Base-by-base conservation (phyloP, 2,888 invertebrate species). In the Bombyx huttoni region DNA sequence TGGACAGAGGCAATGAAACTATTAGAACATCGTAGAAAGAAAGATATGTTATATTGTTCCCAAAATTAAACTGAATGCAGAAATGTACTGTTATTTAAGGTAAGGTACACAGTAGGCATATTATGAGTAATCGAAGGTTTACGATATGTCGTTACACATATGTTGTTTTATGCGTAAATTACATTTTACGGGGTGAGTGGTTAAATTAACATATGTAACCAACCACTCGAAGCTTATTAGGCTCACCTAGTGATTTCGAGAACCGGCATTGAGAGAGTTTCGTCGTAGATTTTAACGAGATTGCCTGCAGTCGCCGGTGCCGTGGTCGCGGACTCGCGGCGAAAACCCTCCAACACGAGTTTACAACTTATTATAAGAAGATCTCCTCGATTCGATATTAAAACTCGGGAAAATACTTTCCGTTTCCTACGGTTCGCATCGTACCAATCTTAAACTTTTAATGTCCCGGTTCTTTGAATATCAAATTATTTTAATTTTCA, bases 261-360 rank as follows among this genome's bases (percentile, higher is more conserved):
- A 69, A 68, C 70, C 67, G 70, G 62, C 67, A 73, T 70, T 68
- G 72, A 24, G 70, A 58, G 77, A 79, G 80, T 81, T 78, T 70
- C 72, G 68, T 68, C 71, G 78, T 75, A 78, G 73, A 79, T 84
- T 84, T 86, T 87, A 85, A 86, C 82, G 80, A 85, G 81, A 86
- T 87, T 84, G 83, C 76, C 71, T 65, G 69, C 70, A 73, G 77
- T 73, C 76, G 75, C 74, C 72, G 67, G 65, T 70, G 66, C 72
- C 67, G 70, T 68, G 67, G 68, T 71, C 70, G 74, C 75, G 70
- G 78, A 81, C 74, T 81, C 68, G 70, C 72, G 70, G 72, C 64
- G 68, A 69, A 74, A 72, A 70, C 76, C 73, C 75, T 77, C 76
- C 69, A 70, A 76, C 75, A 73, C 74, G 81, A 86, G 77, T 86